Evolutionary conservation across 2,888 invertebrate species (phyloP).

Genomic region (Xylota segnis): DNA sequence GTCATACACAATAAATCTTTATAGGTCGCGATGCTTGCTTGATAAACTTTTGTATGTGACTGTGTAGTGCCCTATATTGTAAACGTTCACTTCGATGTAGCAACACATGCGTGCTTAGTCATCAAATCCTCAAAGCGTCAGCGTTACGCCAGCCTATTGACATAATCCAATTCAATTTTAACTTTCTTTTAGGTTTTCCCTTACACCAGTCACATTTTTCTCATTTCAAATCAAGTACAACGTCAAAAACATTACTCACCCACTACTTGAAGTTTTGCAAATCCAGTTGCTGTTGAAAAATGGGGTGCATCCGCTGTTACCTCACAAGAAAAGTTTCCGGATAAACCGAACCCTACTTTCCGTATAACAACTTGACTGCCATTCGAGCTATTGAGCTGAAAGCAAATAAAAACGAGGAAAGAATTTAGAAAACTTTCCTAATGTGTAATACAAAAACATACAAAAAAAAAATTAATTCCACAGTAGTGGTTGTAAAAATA

Average conservation of each 20-base stretch:
- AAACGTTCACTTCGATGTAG: no score
- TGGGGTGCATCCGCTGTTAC: slow-evolving; percentile 90
- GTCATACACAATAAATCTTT: no score
- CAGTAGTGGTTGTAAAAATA: slow-evolving; percentile 34
- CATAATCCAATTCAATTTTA: slow-evolving; percentile 21
- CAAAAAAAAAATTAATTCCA: slow-evolving; percentile 49
- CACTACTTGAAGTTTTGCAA: slow-evolving; percentile 89
- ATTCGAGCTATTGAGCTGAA: slow-evolving; percentile 89
- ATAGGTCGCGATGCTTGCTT: no score
- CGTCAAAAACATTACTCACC: slow-evolving; percentile 86
- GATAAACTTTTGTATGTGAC: no score
- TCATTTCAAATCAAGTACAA: slow-evolving; percentile 38
- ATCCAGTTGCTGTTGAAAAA: slow-evolving; percentile 88
- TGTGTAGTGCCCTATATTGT: no score
- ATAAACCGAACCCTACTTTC: slow-evolving; percentile 88
- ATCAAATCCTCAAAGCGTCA: neutral
- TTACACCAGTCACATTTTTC: slow-evolving; percentile 3
- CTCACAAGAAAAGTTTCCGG: slow-evolving; percentile 92
- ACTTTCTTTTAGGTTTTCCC: neutral
- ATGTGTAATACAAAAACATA: neutral
- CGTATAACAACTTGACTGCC: slow-evolving; percentile 90
- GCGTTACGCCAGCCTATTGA: neutral
- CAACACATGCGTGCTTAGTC: neutral
- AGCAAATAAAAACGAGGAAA: slow-evolving; percentile 52
- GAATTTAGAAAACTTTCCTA: slow-evolving; percentile 26